Base-by-base conservation (phyloP, 2,888 invertebrate genomes). In the Orchesellides sinensis region DNA sequence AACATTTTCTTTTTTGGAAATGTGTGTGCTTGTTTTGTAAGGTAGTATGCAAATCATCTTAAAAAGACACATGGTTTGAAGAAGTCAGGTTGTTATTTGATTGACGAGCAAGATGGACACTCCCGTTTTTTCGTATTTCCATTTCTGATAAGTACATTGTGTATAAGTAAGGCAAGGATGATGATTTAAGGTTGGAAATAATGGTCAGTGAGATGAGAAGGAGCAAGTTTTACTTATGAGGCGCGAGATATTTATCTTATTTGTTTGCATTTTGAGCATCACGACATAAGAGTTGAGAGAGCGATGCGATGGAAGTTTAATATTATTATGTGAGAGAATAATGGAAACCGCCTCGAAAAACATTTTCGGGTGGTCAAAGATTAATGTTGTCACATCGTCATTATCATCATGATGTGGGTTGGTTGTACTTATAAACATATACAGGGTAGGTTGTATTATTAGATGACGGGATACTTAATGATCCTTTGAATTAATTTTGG, bases 131-230 rank as follows among this genome's bases (percentile, higher is more conserved):
- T n/a, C n/a, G n/a, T n/a, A 23, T 27, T 70, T 63, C 45, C 49
- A 47, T 29, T 73, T 52, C 63, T 27, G 61, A 21, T 23, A 17
- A 54, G n/a, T 23, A 27, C 29, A 25, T 23, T 25, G 47, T 27
- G 10, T 40, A 40, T 40, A 40, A 40, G 40, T 10, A 40, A 27
- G 56, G 25, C 8, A 27, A 56, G 1, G 6, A 56, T 56, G 56
- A 56, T 78, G 78, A 78, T 78, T 78, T 78, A 78, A 78, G 61
- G 63, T 52, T 47, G 27, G 78, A 78, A 70, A 78, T 78, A 63
- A 78, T 78, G 78, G 63, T 78, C 47, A 78, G 63, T n/a, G n/a
- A n/a, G n/a, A n/a, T n/a, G n/a, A n/a, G n/a, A 69, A 78, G 69
- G 78, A 75, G 66, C 75, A 75, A 75, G 66, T 75, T n/a, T 78